These are phyloP conservation scores for Chaetura pelagica DNA, from an alignment of 2,113 vertebrate genomes.

Conservation along the genomic window DNA sequence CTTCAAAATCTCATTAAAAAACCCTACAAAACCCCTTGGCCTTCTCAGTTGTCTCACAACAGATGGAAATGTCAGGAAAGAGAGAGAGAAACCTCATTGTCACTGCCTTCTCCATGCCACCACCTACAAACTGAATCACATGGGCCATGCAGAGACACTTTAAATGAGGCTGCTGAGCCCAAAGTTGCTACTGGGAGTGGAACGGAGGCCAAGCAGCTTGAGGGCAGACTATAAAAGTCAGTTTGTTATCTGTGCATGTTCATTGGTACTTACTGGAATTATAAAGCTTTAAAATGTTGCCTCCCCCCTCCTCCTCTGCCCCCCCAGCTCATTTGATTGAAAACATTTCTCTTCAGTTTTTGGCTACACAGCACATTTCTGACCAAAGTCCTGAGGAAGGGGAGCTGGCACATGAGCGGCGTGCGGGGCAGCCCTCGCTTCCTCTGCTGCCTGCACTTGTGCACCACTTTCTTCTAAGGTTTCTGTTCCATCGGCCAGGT, in stretches of 20 bases:
- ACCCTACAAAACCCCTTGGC: not conserved
- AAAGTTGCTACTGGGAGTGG: not conserved
- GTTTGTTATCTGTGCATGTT: not conserved
- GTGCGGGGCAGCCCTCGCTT: not conserved
- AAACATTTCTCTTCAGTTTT: not conserved
- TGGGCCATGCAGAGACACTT: not conserved
- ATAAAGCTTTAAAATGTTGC: not conserved
- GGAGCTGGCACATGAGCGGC: fast-evolving
- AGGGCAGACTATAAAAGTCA: not conserved
- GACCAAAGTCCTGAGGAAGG: not conserved
- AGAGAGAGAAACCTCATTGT: not conserved
- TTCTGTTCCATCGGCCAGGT: not conserved
- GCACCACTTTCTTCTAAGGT: not conserved
- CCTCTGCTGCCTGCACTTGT: not conserved
- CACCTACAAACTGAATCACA: not conserved
- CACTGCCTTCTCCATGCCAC: not conserved
- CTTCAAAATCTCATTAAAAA: not conserved
- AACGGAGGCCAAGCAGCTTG: not conserved
- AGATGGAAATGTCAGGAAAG: not conserved
- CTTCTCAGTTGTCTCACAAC: not conserved
- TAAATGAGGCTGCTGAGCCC: not conserved
- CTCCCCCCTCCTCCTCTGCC: no score
- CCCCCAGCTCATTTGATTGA: not conserved
- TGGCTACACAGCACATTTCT: not conserved
- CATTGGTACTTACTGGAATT: not conserved